Percentiles rank a stretch among this genome's conserved stretches.
phyloP scores from a whole-genome alignment of 2,113 vertebrate species.

The Echinops telfairi region DNA sequence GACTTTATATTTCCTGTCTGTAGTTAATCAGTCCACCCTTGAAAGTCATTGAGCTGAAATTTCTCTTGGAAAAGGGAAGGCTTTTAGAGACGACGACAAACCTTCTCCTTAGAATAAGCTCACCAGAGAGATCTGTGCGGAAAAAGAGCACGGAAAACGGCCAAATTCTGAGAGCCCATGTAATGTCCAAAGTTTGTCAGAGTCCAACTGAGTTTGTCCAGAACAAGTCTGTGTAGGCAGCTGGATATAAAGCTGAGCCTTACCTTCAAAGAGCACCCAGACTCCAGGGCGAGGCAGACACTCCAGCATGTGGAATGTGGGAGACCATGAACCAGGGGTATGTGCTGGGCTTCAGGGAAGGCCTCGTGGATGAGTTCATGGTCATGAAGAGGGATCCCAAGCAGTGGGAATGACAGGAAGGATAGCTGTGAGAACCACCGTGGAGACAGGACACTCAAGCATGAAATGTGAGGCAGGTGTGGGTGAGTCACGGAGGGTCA shows the following conservation, averaged over 20 bases:
- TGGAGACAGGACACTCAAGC: background rate
- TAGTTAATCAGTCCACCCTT: background rate
- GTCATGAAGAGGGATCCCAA: background rate
- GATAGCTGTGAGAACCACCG: background rate
- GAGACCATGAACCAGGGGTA: background rate
- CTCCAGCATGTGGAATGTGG: background rate
- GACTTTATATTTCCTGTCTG: background rate
- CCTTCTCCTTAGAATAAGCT: conserved; percentile 14
- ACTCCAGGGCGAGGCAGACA: background rate
- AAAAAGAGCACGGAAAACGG: background rate
- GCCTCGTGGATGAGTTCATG: background rate
- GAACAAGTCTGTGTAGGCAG: background rate
- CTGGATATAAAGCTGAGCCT: background rate
- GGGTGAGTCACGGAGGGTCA: background rate
- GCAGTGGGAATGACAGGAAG: background rate
- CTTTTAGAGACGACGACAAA: conserved; percentile 5
- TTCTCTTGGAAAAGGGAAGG: background rate
- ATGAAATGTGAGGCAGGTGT: background rate
- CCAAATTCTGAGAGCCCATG: background rate
- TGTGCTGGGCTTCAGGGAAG: background rate
- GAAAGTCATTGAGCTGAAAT: background rate
- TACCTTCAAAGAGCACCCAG: background rate
- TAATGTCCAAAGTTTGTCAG: background rate
- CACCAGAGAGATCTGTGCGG: background rate
- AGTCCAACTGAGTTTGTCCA: background rate